Conservation (phyloP, 2,888 invertebrate species). For the Neelides folsomi region DNA sequence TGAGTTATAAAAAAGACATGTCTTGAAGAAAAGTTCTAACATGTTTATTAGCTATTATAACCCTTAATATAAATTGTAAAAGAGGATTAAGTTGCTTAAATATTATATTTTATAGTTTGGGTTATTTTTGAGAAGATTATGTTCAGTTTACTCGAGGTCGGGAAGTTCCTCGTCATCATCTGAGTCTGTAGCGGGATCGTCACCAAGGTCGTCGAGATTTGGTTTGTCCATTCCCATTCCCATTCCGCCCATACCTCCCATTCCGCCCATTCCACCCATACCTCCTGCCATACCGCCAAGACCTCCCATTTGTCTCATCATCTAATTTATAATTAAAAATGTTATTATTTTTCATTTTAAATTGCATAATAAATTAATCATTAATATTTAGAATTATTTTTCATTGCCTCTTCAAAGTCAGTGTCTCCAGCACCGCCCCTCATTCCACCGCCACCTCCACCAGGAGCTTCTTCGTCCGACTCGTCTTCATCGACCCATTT, state of each 20-base stretch:
- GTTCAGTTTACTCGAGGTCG: conserved; percentile 49
- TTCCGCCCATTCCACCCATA: conserved; percentile 16
- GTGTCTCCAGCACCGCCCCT: conserved; percentile 19
- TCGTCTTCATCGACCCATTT: conserved; percentile 98
- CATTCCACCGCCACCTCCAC: conserved; percentile 23
- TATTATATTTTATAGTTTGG: too few species aligned
- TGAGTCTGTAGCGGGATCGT: conserved; percentile 50
- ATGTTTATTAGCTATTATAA: too few species aligned
- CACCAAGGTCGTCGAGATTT: conserved; percentile 61
- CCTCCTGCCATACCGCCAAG: conserved; percentile 38
- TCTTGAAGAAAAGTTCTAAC: too few species aligned
- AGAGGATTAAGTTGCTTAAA: too few species aligned
- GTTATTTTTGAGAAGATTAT: not conserved
- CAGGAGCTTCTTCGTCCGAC: conserved; percentile 58
- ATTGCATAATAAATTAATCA: conserved; percentile 3
- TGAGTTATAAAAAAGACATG: too few species aligned
- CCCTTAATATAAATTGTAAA: too few species aligned
- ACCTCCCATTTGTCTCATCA: conserved; percentile 62
- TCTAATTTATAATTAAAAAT: conserved; percentile 39
- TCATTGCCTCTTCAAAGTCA: conserved; percentile 48
- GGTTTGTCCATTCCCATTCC: conserved; percentile 45
- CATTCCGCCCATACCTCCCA: conserved; percentile 5
- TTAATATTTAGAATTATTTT: conserved; percentile 4
- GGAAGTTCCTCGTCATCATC: conserved; percentile 64
- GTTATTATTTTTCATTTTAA: not conserved